Evolutionary conservation across 2,113 vertebrate genomes (phyloP).

Genomic region (Periophthalmus modestus): DNA sequence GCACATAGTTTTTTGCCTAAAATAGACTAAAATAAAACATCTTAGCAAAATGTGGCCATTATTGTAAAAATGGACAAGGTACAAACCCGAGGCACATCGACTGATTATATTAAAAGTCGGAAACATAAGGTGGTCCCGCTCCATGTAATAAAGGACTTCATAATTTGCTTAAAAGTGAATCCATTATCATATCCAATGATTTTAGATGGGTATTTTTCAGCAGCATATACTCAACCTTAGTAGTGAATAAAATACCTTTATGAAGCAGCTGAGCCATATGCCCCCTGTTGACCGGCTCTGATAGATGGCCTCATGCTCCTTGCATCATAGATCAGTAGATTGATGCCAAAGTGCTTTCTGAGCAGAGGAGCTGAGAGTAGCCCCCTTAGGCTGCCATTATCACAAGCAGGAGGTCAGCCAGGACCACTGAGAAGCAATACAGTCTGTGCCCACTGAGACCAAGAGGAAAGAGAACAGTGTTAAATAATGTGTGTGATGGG

Average conservation of each 20-base stretch:
- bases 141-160: no score
- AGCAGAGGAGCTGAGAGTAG: slow-evolving; percentile 28
- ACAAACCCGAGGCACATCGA: no score
- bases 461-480: slow-evolving; percentile 9
- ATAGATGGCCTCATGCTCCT: not conserved
- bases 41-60: no score
- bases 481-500: slow-evolving; percentile 42
- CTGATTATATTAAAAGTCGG: no score
- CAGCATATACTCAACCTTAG: not conserved
- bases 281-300: not conserved
- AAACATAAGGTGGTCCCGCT: no score
- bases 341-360: slow-evolving; percentile 23
- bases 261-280: not conserved
- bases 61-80: no score
- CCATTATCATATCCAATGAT: not conserved
- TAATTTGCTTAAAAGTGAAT: not conserved
- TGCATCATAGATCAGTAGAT: slow-evolving; percentile 22
- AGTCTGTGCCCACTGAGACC: slow-evolving; percentile 22
- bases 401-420: slow-evolving; percentile 20
- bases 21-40: no score
- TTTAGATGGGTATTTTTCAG: not conserved
- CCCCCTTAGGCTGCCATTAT: slow-evolving; percentile 20
- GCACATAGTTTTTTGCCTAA: no score
- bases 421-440: slow-evolving; percentile 18
- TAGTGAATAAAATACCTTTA: not conserved